phyloP scores from a whole-genome alignment of 2,797 vertebrate genomes.

The Carduelis carduelis region DNA sequence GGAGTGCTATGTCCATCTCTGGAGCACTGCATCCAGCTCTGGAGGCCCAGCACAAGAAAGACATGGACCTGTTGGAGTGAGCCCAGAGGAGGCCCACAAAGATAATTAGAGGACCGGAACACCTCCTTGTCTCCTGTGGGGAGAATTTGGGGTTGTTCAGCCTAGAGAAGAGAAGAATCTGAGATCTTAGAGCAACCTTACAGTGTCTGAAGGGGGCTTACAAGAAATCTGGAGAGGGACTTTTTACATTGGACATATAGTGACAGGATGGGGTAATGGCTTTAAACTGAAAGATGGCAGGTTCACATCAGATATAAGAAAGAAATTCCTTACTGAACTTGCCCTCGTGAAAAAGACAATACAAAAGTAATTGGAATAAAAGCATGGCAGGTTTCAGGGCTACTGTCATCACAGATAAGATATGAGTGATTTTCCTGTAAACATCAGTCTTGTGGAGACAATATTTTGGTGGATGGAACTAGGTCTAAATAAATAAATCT shows the following conservation, averaged over 20 bases:
- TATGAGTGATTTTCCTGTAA: neutral
- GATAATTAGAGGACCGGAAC: neutral
- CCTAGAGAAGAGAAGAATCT: neutral
- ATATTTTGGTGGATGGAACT: neutral
- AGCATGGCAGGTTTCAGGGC: neutral
- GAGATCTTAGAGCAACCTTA: neutral
- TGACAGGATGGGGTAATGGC: neutral
- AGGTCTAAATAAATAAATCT: neutral
- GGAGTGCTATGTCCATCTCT: neutral
- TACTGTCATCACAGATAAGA: neutral
- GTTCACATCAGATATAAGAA: neutral
- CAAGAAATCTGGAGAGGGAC: neutral
- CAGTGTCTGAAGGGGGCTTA: neutral
- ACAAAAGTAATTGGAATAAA: neutral
- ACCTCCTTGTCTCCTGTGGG: neutral
- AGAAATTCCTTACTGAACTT: neutral
- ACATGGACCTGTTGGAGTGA: neutral
- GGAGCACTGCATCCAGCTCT: neutral
- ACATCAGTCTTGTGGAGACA: neutral
- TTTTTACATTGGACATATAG: neutral
- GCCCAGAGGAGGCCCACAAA: neutral
- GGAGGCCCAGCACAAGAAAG: neutral
- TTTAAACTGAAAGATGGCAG: neutral
- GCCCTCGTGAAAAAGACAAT: neutral
- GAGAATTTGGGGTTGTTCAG: neutral